phyloP scores from a whole-genome alignment of 2,113 vertebrate species.

The Cyphomyrus plagiostoma region DNA sequence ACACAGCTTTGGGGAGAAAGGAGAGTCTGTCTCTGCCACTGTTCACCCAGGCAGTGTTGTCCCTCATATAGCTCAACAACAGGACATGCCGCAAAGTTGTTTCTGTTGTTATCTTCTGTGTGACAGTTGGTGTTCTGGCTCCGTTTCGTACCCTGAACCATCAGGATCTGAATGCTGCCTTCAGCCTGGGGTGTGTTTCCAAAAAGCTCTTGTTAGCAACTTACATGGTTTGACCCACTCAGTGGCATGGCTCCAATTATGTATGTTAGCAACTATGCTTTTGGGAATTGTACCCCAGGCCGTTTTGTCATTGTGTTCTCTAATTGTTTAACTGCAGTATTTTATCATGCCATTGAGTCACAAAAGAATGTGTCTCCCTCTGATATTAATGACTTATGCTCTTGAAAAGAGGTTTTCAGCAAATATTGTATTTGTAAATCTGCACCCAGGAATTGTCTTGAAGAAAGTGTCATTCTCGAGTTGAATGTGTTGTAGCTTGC shows the following conservation, averaged over 20 bases:
- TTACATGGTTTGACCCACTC: not conserved
- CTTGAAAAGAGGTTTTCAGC: not conserved
- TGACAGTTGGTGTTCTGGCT: not conserved
- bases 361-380: not conserved
- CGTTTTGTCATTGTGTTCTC: not conserved
- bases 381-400: not conserved
- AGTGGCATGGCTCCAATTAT: not conserved
- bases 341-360: not conserved
- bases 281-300: not conserved
- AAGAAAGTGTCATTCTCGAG: not conserved
- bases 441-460: not conserved
- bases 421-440: not conserved
- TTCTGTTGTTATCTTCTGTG: not conserved
- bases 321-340: not conserved
- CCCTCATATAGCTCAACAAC: too few relatives aligned
- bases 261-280: not conserved
- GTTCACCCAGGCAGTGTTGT: not conserved
- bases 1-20: not conserved
- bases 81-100: not conserved
- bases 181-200: not conserved
- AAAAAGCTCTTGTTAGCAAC: not conserved
- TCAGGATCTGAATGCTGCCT: not conserved
- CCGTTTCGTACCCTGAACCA: not conserved
- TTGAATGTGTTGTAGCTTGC: not conserved
- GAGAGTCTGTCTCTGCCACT: not conserved